A percentile compares a stretch with the other conserved stretches of the same genome.
These are phyloP conservation scores for Sinohyriopsis cumingii DNA, from an alignment of 2,888 invertebrate species.

Conservation along the genomic window DNA sequence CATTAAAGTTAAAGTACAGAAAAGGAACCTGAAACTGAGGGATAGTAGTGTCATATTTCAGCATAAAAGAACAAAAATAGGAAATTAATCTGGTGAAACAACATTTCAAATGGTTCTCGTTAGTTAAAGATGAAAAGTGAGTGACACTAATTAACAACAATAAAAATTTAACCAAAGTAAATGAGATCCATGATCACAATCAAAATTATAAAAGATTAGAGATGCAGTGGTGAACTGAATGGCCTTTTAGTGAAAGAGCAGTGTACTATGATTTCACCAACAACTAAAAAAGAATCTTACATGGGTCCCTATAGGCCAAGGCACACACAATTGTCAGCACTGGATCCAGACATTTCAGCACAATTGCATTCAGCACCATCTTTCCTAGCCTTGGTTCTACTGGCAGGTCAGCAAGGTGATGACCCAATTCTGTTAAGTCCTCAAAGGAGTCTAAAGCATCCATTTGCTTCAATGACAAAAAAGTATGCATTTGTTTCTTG, in stretches of 20 bases:
- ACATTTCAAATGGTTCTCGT: neutral
- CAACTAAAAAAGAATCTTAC: constrained; percentile 64
- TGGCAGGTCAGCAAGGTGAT: constrained; percentile 91
- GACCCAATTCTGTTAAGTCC: constrained; percentile 89
- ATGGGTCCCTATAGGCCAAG: constrained; percentile 82
- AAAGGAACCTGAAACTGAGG: too few relatives aligned
- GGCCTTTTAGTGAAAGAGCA: neutral
- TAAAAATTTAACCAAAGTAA: neutral
- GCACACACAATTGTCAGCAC: constrained; percentile 91
- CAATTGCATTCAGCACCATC: constrained; percentile 90
- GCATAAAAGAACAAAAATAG: too few relatives aligned
- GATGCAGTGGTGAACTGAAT: neutral
- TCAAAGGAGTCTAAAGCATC: constrained; percentile 90
- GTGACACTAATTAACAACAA: neutral
- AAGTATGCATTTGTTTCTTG: neutral
- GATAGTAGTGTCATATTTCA: too few relatives aligned
- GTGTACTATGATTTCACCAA: neutral
- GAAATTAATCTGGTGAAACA: too few relatives aligned
- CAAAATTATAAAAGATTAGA: neutral
- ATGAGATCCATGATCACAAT: neutral
- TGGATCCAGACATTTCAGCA: constrained; percentile 93
- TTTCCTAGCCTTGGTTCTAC: constrained; percentile 94
- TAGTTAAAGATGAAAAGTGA: neutral
- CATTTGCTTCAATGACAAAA: constrained; percentile 78
- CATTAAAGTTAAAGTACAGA: too few relatives aligned